phyloP scores from a whole-genome alignment of 2,113 vertebrate genomes.

The Pungitius pungitius region DNA sequence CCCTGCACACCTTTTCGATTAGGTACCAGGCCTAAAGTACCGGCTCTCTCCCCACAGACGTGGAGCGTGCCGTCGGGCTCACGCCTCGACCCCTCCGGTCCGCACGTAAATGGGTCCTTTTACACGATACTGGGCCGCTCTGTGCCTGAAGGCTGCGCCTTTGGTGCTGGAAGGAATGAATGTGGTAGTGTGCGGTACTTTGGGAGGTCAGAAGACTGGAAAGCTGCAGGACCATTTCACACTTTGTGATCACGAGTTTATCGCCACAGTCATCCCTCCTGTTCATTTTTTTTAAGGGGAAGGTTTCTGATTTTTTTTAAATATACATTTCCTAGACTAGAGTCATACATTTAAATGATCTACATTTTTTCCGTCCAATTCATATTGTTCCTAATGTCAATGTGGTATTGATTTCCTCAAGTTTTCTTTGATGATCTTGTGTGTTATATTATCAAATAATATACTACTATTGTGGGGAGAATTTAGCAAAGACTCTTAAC shows the following conservation, averaged over 20 bases:
- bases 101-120: not conserved
- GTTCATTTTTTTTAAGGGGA: not conserved
- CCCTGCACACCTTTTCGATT: constrained; percentile 43
- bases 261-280: constrained; percentile 29
- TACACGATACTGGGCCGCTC: not conserved
- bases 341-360: not conserved
- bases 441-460: not conserved
- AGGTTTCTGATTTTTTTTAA: not conserved
- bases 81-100: not conserved
- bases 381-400: not conserved
- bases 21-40: not conserved
- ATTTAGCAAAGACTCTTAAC: not conserved
- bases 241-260: constrained; percentile 40
- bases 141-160: not conserved
- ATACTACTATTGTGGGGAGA: not conserved
- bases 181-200: no score
- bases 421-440: not conserved
- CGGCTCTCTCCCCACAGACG: constrained; percentile 33
- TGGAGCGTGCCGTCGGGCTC: not conserved
- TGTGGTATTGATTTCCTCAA: not conserved
- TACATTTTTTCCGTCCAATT: no score
- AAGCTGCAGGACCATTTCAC: not conserved
- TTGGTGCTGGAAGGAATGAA: no score
- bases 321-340: not conserved
- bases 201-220: no score